phyloP scores from a whole-genome alignment of 2,797 vertebrate genomes.

The Odontamblyopus lacepedii region DNA sequence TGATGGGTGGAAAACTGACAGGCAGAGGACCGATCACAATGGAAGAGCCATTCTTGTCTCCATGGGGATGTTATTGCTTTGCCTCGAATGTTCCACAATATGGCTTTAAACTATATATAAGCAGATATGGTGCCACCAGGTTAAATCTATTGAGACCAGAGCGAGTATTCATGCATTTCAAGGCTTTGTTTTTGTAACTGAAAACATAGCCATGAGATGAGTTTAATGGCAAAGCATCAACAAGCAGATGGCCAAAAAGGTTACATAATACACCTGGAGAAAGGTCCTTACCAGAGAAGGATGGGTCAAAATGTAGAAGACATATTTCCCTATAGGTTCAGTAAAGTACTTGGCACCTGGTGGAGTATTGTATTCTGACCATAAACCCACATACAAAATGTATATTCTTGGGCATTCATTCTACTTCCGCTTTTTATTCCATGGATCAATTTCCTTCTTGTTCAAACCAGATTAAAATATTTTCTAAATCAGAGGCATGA shows the following conservation, averaged over 20 bases:
- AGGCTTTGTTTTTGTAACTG: neutral
- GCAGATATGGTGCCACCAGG: too few relatives aligned
- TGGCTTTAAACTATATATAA: too few relatives aligned
- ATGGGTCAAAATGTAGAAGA: neutral
- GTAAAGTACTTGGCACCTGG: too few relatives aligned
- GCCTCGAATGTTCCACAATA: too few relatives aligned
- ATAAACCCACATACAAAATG: neutral
- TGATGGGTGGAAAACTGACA: neutral
- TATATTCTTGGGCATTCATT: neutral
- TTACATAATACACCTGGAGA: too few relatives aligned
- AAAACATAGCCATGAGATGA: too few relatives aligned
- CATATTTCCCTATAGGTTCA: neutral
- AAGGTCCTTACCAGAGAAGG: neutral
- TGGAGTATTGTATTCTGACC: too few relatives aligned
- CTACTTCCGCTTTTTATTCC: neutral
- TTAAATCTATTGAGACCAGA: too few relatives aligned
- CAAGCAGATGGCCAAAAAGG: too few relatives aligned
- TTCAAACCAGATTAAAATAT: conserved; percentile 20
- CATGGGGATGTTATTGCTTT: too few relatives aligned
- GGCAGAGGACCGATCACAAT: too few relatives aligned
- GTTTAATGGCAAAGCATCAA: too few relatives aligned
- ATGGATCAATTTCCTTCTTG: conserved; percentile 9
- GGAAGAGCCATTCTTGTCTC: neutral
- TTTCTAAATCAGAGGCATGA: conserved; percentile 18
- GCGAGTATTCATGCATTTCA: neutral